Evolutionary conservation across 2,888 invertebrate genomes (phyloP).

Genomic region (Chirona hameri): DNA sequence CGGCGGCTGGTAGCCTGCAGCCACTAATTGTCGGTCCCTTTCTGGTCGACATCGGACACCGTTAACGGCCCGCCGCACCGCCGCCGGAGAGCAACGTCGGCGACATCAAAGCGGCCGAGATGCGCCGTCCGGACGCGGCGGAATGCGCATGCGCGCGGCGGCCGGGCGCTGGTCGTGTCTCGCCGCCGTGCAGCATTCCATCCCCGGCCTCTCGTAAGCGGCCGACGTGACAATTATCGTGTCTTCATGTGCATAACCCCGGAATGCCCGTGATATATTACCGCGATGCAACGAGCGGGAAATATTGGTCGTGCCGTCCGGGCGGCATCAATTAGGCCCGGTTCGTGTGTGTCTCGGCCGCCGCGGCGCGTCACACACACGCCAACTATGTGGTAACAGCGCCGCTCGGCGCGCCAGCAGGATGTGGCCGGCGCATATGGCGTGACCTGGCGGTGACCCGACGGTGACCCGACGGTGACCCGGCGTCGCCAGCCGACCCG

Average conservation of each 20-base stretch:
- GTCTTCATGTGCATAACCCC: conserved; percentile 1
- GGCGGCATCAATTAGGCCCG: not conserved
- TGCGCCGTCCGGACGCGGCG: not conserved
- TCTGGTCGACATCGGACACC: no score
- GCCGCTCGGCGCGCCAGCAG: not conserved
- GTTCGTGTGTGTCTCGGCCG: not conserved
- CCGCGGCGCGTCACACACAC: not conserved
- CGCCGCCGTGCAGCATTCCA: not conserved
- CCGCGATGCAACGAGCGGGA: conserved; percentile 7
- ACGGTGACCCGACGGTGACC: not conserved
- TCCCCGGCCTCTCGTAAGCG: not conserved
- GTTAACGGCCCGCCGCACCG: no score
- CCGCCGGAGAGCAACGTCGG: not conserved
- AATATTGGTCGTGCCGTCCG: conserved; percentile 1
- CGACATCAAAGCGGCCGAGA: not conserved
- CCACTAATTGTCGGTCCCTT: no score
- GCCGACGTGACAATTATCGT: conserved; percentile 12
- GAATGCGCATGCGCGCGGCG: not conserved
- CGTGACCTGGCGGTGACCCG: not conserved
- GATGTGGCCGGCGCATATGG: not conserved
- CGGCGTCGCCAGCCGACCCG: not conserved
- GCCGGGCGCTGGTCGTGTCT: not conserved
- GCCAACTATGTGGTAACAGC: conserved; percentile 24
- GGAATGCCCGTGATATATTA: not conserved
- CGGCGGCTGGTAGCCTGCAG: no score